phyloP scores from a whole-genome alignment of 2,113 vertebrate genomes.

The Bubalus kerabau region DNA sequence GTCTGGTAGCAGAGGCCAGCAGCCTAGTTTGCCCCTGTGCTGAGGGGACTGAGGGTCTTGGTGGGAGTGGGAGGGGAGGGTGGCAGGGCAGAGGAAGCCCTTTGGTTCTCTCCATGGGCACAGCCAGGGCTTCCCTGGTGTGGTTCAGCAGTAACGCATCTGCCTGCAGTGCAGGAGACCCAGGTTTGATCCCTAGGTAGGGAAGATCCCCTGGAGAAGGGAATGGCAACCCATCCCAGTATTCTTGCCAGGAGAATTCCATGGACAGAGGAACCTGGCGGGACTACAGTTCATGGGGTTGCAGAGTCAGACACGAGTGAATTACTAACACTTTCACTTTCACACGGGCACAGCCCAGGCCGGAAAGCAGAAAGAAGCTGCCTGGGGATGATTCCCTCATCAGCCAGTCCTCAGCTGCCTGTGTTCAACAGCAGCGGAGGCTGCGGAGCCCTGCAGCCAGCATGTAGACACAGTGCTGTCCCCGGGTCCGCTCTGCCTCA shows the following conservation, averaged over 20 bases:
- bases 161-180: background rate
- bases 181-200: background rate
- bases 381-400: background rate
- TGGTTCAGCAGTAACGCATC: background rate
- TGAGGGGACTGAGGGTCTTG: background rate
- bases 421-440: background rate
- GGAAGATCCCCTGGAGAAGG: background rate
- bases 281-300: background rate
- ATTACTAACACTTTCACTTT: background rate
- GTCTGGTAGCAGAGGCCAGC: background rate
- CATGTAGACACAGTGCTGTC: background rate
- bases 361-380: background rate
- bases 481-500: background rate
- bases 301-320: background rate
- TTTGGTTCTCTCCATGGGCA: background rate
- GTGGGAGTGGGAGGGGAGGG: fast-evolving
- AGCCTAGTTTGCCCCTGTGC: background rate
- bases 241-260: background rate
- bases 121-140: background rate
- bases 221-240: background rate
- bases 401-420: fast-evolving
- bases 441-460: background rate
- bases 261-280: background rate
- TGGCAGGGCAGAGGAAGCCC: background rate
- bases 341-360: background rate